phyloP scores from a whole-genome alignment of 2,888 invertebrate genomes.

The Nemoura dubitans region DNA sequence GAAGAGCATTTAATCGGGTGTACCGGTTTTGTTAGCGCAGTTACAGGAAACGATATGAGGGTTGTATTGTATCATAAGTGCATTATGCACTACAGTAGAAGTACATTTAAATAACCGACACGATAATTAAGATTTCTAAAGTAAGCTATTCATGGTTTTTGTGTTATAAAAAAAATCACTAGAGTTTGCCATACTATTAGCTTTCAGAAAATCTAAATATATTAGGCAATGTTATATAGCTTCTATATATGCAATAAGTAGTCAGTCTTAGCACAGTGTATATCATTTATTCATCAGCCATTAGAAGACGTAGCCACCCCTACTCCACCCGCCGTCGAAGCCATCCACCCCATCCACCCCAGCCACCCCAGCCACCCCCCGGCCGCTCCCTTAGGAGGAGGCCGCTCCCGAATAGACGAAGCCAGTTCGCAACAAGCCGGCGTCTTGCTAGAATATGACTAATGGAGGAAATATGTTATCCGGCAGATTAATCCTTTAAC shows the following conservation, averaged over 20 bases:
- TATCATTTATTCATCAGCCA: constrained; percentile 30
- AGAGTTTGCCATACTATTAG: background rate
- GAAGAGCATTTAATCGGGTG: no score
- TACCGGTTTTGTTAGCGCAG: no score
- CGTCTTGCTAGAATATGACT: constrained; percentile 20
- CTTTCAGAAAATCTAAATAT: constrained; percentile 17
- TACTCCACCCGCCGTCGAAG: background rate
- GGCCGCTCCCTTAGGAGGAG: background rate
- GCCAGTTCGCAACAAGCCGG: background rate
- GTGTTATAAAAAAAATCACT: no score
- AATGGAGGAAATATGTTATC: constrained; percentile 24
- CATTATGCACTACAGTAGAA: no score
- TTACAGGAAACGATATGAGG: no score
- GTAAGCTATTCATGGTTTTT: no score
- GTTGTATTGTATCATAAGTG: no score
- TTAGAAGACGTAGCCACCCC: constrained; percentile 24
- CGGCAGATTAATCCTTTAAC: constrained; percentile 27
- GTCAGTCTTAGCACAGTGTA: constrained; percentile 13
- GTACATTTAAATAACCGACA: no score
- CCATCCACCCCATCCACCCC: constrained; percentile 3
- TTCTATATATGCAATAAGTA: background rate
- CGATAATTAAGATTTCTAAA: no score
- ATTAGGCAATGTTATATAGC: background rate
- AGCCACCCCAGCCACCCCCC: background rate
- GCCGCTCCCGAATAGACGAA: constrained; percentile 24